A percentile compares a stretch with the other conserved stretches of the same genome.
Conservation (phyloP, 30 jellyfish, hydroid and myxozoan genomes). For the Aurelia sp. region DNA sequence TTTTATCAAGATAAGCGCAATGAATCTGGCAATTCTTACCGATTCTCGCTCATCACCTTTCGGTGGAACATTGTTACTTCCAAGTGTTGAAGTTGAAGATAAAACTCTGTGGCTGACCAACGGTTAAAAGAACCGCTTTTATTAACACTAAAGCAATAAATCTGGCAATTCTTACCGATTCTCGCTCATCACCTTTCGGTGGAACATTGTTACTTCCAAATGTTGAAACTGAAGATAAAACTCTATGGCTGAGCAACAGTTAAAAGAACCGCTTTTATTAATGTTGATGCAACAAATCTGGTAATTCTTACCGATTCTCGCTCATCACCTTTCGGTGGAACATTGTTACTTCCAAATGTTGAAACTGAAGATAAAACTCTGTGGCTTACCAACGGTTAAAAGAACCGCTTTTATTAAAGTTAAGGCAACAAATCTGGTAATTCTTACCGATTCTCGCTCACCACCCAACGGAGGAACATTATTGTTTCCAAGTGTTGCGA, state of each 20-base stretch:
- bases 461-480: slow-evolving; percentile 58
- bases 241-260: too few relatives aligned
- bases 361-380: slow-evolving; percentile 60
- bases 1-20: too few relatives aligned
- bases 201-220: slow-evolving; percentile 66
- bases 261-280: too few relatives aligned
- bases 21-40: neutral
- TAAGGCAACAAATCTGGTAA: too few relatives aligned
- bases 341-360: slow-evolving; percentile 51
- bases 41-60: slow-evolving; percentile 64
- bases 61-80: slow-evolving; percentile 59
- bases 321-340: slow-evolving; percentile 56
- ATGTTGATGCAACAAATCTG: too few relatives aligned
- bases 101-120: too few relatives aligned
- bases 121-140: too few relatives aligned
- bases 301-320: slow-evolving; percentile 50
- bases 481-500: slow-evolving; percentile 72
- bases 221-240: slow-evolving; percentile 78
- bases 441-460: slow-evolving; percentile 63
- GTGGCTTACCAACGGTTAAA: too few relatives aligned
- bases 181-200: slow-evolving; percentile 56
- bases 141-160: too few relatives aligned
- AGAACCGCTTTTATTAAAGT: too few relatives aligned
- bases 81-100: slow-evolving; percentile 77
- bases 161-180: slow-evolving; percentile 19